A percentile compares a stretch with the other conserved stretches of the same genome.
Evolutionary conservation across 1,140 invertebrate species (phyloP).

Genomic region (Laupala kohalensis): DNA sequence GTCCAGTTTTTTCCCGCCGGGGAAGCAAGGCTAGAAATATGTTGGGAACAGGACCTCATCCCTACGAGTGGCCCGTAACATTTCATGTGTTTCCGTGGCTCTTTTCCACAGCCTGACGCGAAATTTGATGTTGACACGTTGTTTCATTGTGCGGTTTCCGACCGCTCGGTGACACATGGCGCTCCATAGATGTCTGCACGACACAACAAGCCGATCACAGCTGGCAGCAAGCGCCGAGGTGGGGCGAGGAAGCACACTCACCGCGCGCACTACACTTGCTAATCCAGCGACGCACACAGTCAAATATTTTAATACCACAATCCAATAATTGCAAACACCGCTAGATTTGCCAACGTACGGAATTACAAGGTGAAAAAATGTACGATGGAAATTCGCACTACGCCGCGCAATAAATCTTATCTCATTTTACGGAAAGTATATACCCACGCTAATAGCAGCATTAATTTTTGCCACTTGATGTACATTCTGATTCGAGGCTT

Average conservation of each 20-base stretch:
- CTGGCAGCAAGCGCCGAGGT: neutral
- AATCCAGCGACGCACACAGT: too few relatives aligned
- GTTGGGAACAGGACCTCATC: neutral
- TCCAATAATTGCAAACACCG: too few relatives aligned
- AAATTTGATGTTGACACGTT: neutral
- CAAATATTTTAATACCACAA: too few relatives aligned
- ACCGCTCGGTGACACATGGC: neutral
- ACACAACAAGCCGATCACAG: neutral
- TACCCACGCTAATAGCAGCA: too few relatives aligned
- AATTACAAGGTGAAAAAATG: too few relatives aligned
- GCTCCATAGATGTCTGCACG: neutral
- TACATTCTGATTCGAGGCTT: too few relatives aligned
- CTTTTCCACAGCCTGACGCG: neutral
- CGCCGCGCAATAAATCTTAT: too few relatives aligned
- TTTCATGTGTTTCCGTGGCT: neutral
- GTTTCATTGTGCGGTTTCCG: neutral
- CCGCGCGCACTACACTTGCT: too few relatives aligned
- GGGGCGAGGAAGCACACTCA: neutral
- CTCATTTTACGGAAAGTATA: too few relatives aligned
- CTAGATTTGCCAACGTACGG: too few relatives aligned
- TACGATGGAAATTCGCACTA: too few relatives aligned
- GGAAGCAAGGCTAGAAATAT: neutral
- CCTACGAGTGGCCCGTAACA: neutral
- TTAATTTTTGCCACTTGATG: too few relatives aligned
- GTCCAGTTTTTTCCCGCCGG: neutral